These are phyloP conservation scores for Globodera rostochiensis DNA, from an alignment of 1,140 invertebrate species.

Conservation along the genomic window DNA sequence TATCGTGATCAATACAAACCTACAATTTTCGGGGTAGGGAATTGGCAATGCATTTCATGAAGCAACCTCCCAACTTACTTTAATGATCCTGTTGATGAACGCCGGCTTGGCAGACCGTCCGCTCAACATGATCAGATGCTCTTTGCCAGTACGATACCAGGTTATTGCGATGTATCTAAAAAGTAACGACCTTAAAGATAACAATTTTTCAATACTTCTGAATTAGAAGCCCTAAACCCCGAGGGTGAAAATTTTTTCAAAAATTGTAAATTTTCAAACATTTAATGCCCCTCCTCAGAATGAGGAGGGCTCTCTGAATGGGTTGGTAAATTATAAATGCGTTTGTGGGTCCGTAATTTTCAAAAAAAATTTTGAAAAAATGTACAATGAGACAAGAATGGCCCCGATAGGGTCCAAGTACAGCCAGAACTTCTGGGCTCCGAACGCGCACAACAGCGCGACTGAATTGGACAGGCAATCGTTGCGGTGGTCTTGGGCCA, in stretches of 20 bases:
- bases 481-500: slow-evolving; percentile 68
- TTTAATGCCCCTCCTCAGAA: no score
- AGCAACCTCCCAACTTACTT: slow-evolving; percentile 33
- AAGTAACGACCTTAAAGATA: background rate
- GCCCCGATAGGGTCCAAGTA: slow-evolving; percentile 69
- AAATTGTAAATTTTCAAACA: no score
- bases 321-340: no score
- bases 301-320: no score
- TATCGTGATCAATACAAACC: slow-evolving; percentile 66
- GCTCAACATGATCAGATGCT: slow-evolving; percentile 56
- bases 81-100: slow-evolving; percentile 64
- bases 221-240: no score
- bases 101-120: slow-evolving; percentile 61
- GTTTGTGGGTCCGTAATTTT: no score
- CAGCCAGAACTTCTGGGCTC: slow-evolving; percentile 54
- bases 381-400: slow-evolving; percentile 58
- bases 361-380: background rate
- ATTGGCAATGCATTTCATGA: background rate
- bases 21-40: slow-evolving; percentile 25
- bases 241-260: no score
- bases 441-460: slow-evolving; percentile 63
- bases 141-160: slow-evolving; percentile 57
- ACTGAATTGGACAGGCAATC: slow-evolving; percentile 68
- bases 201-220: no score
- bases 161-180: slow-evolving; percentile 48